Percentiles rank a stretch among this genome's conserved stretches.
Evolutionary conservation across 2,113 vertebrate species (phyloP).

Genomic region (Hippolais icterina): DNA sequence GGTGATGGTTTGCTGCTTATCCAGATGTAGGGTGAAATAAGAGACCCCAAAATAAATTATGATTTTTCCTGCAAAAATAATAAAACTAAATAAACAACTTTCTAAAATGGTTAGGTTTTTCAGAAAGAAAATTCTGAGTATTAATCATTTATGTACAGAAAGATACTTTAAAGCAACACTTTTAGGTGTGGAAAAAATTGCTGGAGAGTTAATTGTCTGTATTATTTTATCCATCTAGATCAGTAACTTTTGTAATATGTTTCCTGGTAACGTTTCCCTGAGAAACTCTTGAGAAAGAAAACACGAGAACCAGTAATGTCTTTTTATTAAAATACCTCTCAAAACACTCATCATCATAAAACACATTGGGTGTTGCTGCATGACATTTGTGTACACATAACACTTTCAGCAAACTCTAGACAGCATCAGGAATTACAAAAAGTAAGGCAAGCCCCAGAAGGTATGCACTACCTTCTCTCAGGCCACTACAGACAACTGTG

Average conservation of each 20-base stretch:
- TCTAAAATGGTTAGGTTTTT: background rate
- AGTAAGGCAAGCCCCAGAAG: background rate
- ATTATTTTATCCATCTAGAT: background rate
- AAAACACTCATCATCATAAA: background rate
- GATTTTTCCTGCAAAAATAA: background rate
- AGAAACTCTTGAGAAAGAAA: background rate
- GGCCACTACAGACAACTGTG: background rate
- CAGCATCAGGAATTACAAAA: background rate
- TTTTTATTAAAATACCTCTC: slow-evolving; percentile 66
- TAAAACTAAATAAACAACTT: background rate
- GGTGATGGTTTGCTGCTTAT: background rate
- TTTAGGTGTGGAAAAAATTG: background rate
- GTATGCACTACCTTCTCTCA: background rate
- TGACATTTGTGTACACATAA: background rate
- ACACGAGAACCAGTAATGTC: background rate
- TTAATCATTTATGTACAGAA: background rate
- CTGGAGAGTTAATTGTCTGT: background rate
- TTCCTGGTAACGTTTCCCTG: background rate
- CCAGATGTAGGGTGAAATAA: background rate
- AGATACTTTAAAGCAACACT: background rate
- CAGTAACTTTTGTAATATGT: background rate
- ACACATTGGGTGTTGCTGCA: background rate
- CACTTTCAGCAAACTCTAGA: background rate
- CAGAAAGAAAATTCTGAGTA: background rate
- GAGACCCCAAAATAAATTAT: background rate